phyloP scores from a whole-genome alignment of 1,140 invertebrate genomes.

The Diuraphis noxia region DNA sequence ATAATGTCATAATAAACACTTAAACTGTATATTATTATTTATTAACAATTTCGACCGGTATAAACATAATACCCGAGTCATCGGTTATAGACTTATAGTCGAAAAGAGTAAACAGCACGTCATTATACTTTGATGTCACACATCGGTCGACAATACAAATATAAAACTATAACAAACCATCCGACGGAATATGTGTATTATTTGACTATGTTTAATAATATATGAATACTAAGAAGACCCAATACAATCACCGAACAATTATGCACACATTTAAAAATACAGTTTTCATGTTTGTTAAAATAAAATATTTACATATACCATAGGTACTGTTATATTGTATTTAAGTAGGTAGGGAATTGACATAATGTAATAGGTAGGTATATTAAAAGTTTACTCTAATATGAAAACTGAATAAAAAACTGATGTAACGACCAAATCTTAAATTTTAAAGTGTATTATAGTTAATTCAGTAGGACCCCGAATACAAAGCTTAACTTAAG shows the following conservation, averaged over 20 bases:
- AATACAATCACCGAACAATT: background rate
- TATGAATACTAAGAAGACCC: background rate
- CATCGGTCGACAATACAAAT: no score
- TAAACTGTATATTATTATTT: background rate
- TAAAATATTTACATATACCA: no score
- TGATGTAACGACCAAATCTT: background rate
- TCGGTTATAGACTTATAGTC: background rate
- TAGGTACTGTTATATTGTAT: no score
- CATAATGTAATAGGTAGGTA: no score
- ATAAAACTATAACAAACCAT: no score
- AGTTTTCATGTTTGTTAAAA: background rate
- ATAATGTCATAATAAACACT: background rate
- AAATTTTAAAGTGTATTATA: background rate
- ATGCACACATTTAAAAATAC: background rate
- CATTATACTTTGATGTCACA: background rate
- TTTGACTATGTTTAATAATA: background rate
- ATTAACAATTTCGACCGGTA: background rate
- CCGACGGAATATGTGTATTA: background rate
- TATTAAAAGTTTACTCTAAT: no score
- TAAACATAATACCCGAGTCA: no score
- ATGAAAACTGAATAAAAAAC: no score
- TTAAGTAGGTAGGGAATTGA: no score
- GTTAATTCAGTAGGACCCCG: background rate
- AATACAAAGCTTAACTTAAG: background rate
- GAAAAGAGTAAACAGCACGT: no score